Evolutionary conservation across 1,140 invertebrate genomes (phyloP).

Genomic region (Ostrea edulis): DNA sequence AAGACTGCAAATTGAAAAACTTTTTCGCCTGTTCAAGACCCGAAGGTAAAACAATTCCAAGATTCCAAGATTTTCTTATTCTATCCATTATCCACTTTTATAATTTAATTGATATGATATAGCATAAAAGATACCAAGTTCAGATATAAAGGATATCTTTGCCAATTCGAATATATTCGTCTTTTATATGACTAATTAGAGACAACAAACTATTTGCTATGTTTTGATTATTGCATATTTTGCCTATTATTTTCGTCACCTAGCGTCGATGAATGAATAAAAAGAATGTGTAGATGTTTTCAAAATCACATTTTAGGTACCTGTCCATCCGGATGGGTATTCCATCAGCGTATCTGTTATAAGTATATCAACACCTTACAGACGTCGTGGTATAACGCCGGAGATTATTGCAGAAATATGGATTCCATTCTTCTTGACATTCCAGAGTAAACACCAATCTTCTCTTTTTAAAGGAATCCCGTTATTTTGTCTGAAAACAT

Average conservation of each 20-base stretch:
- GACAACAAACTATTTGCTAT: too few relatives aligned
- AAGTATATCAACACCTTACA: slow-evolving; percentile 10
- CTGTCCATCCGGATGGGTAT: neutral
- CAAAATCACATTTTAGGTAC: neutral
- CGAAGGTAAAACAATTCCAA: neutral
- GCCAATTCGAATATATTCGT: too few relatives aligned
- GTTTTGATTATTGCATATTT: neutral
- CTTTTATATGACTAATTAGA: too few relatives aligned
- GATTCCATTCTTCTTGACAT: neutral
- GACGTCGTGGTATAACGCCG: neutral
- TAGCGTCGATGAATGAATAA: neutral
- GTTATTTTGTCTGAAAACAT: neutral
- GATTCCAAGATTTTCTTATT: neutral
- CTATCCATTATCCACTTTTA: neutral
- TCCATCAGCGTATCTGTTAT: slow-evolving; percentile 1
- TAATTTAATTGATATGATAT: neutral
- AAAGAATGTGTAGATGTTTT: neutral
- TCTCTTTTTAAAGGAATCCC: neutral
- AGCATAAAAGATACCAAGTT: neutral
- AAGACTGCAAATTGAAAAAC: neutral
- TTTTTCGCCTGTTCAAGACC: slow-evolving; percentile 8
- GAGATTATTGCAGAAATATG: neutral
- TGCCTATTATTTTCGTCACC: neutral
- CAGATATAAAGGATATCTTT: neutral
- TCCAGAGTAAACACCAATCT: neutral